Evolutionary conservation across 2,888 invertebrate genomes (phyloP), one percentile per base, ranked within the genome.

Genomic region (Hypomecis atomaria): DNA sequence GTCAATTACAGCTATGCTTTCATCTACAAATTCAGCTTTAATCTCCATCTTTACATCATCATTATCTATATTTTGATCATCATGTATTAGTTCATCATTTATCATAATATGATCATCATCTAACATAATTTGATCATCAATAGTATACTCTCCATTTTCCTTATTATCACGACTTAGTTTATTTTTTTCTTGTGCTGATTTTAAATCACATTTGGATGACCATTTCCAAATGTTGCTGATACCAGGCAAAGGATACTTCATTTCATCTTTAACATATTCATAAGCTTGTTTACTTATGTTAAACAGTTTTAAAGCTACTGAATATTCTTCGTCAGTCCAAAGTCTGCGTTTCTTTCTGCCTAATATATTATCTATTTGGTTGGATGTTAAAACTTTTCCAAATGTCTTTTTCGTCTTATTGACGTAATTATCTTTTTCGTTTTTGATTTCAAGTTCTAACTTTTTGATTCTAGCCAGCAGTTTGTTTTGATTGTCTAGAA

Each of bases 231-330:
- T 9, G 40, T 45, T 40, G 2, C 11, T 7, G 4, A 60, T 23
- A n/a, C 36, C 33, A 0, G 60, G 60, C 7, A 60, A n/a, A 0
- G 60, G 60, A 34, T 60, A 60, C 23, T 47, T 54, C 13, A 60
- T 13, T 5, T n/a, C 23, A 0, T 60, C 42, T 48, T 13, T 33
- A 0, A 60, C 23, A 43, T 54, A 54, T 1, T 43, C 6, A 23
- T 54, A 60, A 9, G 54, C 60, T 1, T 54, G 42, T 6, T 42
- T 54, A 37, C 54, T 60, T 4, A 54, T 36, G 37, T 43, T 34
- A 8, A 43, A 40, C 9, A 60, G 11, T 0, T 34, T 37, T 1
- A 54, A 48, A 5, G 54, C 47, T 60, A 54, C 54, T 2, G 36
- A 11, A 10, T 47, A 60, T 5, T 60, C 60, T 0, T 40, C 36